These are phyloP conservation scores for Lycophotia porphyrea DNA, from an alignment of 2,888 invertebrate species.

Conservation along the genomic window DNA sequence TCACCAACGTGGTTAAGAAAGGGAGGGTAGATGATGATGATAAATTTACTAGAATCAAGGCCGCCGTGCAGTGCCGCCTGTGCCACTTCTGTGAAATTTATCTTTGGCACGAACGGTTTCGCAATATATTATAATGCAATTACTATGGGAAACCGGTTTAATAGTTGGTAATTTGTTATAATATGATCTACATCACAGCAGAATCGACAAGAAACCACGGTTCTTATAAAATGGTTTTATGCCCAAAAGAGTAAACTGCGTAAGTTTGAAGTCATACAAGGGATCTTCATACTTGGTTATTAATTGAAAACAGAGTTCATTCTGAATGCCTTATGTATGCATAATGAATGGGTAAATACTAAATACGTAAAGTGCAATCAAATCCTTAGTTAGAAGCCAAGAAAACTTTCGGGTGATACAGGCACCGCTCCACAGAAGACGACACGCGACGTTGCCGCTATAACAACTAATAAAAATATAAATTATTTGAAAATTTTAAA, in stretches of 20 bases:
- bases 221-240: not conserved
- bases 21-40: too few species aligned
- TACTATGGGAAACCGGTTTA: slow-evolving; percentile 31
- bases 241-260: not conserved
- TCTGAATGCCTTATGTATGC: slow-evolving; percentile 2
- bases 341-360: not conserved
- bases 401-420: not conserved
- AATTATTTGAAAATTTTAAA: too few species aligned
- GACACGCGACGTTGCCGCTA: too few species aligned
- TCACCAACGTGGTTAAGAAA: too few species aligned
- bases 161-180: too few species aligned
- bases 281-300: slow-evolving; percentile 5
- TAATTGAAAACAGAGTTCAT: slow-evolving; percentile 3
- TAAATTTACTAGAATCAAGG: not conserved
- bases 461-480: too few species aligned
- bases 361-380: not conserved
- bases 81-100: slow-evolving; percentile 14
- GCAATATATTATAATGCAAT: slow-evolving; percentile 18
- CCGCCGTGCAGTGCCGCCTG: not conserved
- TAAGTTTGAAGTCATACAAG: not conserved
- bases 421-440: not conserved
- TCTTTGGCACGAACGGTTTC: slow-evolving; percentile 32
- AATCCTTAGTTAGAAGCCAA: slow-evolving; percentile 1
- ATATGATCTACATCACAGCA: not conserved
- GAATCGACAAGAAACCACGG: not conserved